Evolutionary conservation across 1,140 invertebrate genomes (phyloP), one percentile per base, ranked within the genome.

Genomic region (Idris sp.): DNA sequence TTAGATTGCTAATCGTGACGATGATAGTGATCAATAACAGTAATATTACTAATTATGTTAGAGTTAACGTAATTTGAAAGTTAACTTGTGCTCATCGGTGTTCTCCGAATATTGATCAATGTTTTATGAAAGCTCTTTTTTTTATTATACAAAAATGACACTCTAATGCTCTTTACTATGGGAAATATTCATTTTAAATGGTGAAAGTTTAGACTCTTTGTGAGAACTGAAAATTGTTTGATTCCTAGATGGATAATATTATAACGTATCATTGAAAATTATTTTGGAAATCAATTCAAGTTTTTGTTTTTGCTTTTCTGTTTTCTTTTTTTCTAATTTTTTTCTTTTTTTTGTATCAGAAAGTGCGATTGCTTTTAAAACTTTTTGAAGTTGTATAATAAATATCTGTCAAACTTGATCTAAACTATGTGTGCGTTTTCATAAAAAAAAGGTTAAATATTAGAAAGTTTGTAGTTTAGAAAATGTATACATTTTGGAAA

Each of bases 301-400:
- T n/a, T n/a, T n/a, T n/a, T n/a, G n/a, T n/a, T n/a, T n/a, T n/a
- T n/a, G n/a, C n/a, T n/a, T n/a, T n/a, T n/a, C n/a, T n/a, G n/a
- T n/a, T n/a, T n/a, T n/a, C n/a, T n/a, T n/a, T n/a, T n/a, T n/a
- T n/a, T n/a, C n/a, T n/a, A n/a, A n/a, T n/a, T n/a, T n/a, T n/a
- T n/a, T n/a, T n/a, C n/a, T n/a, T n/a, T n/a, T n/a, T n/a, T n/a
- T n/a, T n/a, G n/a, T n/a, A n/a, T n/a, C n/a, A n/a, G n/a, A n/a
- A n/a, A n/a, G n/a, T n/a, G n/a, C n/a, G n/a, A n/a, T n/a, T n/a
- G n/a, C n/a, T n/a, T n/a, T n/a, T n/a, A n/a, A n/a, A n/a, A n/a
- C n/a, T n/a, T n/a, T n/a, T n/a, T 61, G 49, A 49, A 61, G 44
- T 49, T 41, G 44, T 15, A 44, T 16, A 40, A 61, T 49, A 61